Evolutionary conservation across 23 tunicate genomes (phyloP).

Genomic region (Aplidium turbinatum): DNA sequence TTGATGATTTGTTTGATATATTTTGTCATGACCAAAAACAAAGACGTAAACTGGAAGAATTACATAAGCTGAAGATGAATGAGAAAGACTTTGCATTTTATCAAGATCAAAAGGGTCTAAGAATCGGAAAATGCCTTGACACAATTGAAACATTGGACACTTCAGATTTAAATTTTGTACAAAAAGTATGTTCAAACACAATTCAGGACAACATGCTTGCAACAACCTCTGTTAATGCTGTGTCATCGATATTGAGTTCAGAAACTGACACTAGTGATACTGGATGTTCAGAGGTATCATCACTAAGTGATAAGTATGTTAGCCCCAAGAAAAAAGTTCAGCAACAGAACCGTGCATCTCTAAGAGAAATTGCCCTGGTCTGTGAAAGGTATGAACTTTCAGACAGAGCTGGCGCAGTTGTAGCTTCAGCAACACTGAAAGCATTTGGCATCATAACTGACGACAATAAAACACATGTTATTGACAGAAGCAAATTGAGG

Average conservation of each 20-base stretch:
- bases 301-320: no score
- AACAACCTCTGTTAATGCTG: slow-evolving; percentile 15
- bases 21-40: slow-evolving; percentile 7
- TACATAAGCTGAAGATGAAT: slow-evolving; percentile 4
- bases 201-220: no score
- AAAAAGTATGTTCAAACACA: neutral
- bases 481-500: slow-evolving; percentile 25
- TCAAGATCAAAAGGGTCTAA: slow-evolving; percentile 24
- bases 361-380: slow-evolving; percentile 14
- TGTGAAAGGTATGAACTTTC: slow-evolving; percentile 29
- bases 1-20: slow-evolving; percentile 6
- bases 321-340: neutral
- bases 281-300: no score
- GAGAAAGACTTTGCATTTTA: slow-evolving; percentile 21
- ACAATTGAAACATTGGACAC: neutral
- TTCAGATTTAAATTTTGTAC: neutral
- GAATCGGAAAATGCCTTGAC: slow-evolving; percentile 5
- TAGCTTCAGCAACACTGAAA: slow-evolving; percentile 10
- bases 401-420: slow-evolving; percentile 35
- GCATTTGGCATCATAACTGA: slow-evolving; percentile 26
- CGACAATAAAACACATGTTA: neutral
- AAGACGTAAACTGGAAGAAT: slow-evolving; percentile 7
- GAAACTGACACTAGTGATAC: no score
- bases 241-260: no score
- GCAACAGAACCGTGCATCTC: slow-evolving; percentile 1